Conservation (phyloP, 2,797 vertebrate genomes). For the Urocyon cinereoargenteus region DNA sequence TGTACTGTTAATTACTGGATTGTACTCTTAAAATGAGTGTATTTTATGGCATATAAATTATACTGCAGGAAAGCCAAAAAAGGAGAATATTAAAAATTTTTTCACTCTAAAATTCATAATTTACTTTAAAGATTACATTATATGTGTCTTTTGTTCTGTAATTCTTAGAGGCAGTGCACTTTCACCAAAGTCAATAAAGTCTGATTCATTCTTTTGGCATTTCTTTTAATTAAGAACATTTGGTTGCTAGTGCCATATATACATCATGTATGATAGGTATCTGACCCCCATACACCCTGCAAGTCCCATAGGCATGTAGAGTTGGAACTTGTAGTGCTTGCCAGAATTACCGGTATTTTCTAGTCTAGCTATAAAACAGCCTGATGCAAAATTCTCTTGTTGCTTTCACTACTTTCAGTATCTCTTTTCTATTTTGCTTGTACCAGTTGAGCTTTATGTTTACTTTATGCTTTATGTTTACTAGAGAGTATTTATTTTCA, state of each 20-base stretch:
- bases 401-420: neutral
- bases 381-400: neutral
- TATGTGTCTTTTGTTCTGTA: neutral
- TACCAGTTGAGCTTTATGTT: neutral
- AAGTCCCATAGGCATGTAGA: neutral
- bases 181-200: neutral
- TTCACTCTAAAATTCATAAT: neutral
- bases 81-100: neutral
- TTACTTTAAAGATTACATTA: neutral
- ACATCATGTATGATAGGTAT: fast-evolving
- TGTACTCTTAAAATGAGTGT: neutral
- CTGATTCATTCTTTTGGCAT: neutral
- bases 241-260: neutral
- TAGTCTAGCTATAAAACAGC: neutral
- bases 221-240: conserved; percentile 17
- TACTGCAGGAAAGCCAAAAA: neutral
- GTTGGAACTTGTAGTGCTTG: neutral
- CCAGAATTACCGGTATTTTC: neutral
- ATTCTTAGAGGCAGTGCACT: conserved; percentile 11
- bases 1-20: neutral
- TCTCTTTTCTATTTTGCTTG: neutral
- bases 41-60: conserved; percentile 16
- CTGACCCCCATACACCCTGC: neutral
- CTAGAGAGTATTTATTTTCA: conserved; percentile 37
- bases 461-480: neutral